Evolutionary conservation across 2,888 invertebrate genomes (phyloP).

Genomic region (Mycogona germanica): DNA sequence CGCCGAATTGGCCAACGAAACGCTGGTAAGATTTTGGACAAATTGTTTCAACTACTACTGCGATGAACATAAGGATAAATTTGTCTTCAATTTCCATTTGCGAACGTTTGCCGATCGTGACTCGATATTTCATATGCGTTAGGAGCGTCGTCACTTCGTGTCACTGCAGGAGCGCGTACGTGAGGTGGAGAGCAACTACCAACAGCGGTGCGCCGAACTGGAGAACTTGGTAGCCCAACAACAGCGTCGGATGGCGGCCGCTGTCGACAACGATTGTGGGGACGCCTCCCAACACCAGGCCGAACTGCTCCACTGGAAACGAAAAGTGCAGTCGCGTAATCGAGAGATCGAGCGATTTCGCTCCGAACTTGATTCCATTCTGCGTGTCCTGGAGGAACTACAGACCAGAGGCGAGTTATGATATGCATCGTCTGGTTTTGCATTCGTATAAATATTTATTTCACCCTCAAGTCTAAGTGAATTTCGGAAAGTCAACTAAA

Average conservation of each 20-base stretch:
- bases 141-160: constrained; percentile 5
- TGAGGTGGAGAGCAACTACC: constrained; percentile 10
- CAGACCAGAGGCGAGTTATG: neutral
- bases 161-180: neutral
- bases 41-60: no score
- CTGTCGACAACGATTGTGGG: neutral
- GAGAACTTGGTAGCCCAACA: neutral
- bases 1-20: no score
- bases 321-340: neutral
- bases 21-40: no score
- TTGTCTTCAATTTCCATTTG: neutral
- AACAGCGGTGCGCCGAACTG: constrained; percentile 1
- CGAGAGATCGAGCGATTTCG: neutral
- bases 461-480: no score
- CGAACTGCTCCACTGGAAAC: neutral
- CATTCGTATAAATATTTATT: no score
- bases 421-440: no score
- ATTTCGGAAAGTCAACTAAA: no score
- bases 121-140: neutral
- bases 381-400: neutral
- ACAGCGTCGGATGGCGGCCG: neutral
- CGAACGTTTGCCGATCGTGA: neutral
- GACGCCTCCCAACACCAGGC: neutral
- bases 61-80: no score
- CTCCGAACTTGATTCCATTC: neutral